phyloP scores from a whole-genome alignment of 2,888 invertebrate species.

The Brassicogethes aeneus region DNA sequence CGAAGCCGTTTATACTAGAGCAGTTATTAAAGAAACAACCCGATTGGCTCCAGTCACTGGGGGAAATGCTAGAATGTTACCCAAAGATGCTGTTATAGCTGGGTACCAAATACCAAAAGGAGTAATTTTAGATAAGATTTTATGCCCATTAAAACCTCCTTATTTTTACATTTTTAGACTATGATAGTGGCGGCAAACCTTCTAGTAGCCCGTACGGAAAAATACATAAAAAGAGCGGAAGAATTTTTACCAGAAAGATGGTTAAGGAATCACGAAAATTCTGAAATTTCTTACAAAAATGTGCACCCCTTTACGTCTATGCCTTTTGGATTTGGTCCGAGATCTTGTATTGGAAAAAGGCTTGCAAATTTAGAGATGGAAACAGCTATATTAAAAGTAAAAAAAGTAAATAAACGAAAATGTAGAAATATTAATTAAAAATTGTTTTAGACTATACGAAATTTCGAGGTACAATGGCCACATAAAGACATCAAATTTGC shows the following conservation, averaged over 20 bases:
- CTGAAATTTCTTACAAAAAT: conserved; percentile 4
- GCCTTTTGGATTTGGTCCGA: conserved; percentile 8
- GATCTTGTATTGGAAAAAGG: conserved; percentile 7
- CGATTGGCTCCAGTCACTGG: conserved; percentile 31
- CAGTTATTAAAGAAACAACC: conserved; percentile 54
- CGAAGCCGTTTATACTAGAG: conserved; percentile 45
- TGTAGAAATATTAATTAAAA: too few relatives aligned
- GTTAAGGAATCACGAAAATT: conserved; percentile 3
- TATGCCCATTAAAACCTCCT: too few relatives aligned
- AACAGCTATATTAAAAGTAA: conserved; percentile 3
- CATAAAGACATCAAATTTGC: neutral
- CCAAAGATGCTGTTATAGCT: conserved; percentile 30
- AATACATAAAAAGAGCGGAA: neutral
- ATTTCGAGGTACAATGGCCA: neutral
- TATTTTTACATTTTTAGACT: too few relatives aligned
- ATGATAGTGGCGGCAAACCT: neutral
- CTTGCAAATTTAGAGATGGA: conserved; percentile 6
- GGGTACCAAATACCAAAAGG: conserved; percentile 35
- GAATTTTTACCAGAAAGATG: conserved; percentile 7
- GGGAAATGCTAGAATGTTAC: conserved; percentile 18
- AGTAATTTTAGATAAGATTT: too few relatives aligned
- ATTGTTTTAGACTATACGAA: conserved; percentile 2
- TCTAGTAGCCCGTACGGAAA: neutral
- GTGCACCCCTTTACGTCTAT: conserved; percentile 4
- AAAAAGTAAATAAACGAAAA: too few relatives aligned